Evolutionary conservation across 2,797 vertebrate species (phyloP), one percentile per base, ranked within the genome.

Genomic region (Etheostoma nigrum): DNA sequence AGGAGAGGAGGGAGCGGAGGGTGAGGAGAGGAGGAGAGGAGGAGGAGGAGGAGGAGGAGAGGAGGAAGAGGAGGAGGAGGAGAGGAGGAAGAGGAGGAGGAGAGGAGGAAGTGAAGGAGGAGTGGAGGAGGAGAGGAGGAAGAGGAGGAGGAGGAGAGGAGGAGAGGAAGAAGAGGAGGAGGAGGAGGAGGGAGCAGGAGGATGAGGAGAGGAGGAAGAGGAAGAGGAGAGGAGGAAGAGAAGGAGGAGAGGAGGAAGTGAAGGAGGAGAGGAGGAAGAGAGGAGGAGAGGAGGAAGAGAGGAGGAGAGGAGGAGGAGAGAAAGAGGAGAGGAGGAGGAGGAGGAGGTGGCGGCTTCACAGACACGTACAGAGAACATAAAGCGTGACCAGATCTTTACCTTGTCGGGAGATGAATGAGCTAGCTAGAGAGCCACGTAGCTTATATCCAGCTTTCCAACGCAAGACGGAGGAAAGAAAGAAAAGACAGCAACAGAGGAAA

Each of bases 331-430:
- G 47, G 53, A 15, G 25, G 5, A 5, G 15, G 47, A 54, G 57
- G 68, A 40, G 74, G 57, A 78, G 82, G 69, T 60, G 70, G 63
- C 47, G 66, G 69, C 30, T 53, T 71, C 54, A 87, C 78, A 87
- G 70, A 86, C 76, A 88, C 58, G 74, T 10, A 81, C 15, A 87
- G 76, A 85, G 76, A 23, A 76, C 81, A 63, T 52, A 79, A 79
- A 83, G 89, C 80, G 59, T 82, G 78, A 82, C 78, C 10, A 63
- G 82, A 87, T 88, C 76, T 90, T 95, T 96, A 96, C 95, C 95
- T 96, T 96, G 95, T 93, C 95, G 94, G 90, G 93, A 95, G 95
- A 95, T 96, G 95, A 95, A 96, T 80, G 95, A 95, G 94, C 94
- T 95, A 95, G 95, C 93, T 95, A 95, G 93, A 82, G 95, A 95